Evolutionary conservation across 2,888 invertebrate species (phyloP).

Genomic region (Eupithecia centaureata): DNA sequence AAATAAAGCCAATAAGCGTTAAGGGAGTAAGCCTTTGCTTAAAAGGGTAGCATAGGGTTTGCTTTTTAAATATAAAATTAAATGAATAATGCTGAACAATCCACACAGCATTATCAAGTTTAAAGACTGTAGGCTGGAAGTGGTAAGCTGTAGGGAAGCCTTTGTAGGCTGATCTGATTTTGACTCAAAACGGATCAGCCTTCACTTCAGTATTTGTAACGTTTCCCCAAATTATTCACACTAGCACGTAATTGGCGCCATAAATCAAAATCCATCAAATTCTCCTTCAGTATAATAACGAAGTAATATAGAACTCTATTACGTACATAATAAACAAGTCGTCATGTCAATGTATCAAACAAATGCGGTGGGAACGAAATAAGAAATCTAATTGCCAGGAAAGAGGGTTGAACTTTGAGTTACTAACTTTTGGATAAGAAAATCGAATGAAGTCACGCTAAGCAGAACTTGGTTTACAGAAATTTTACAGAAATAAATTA

Average conservation of each 20-base stretch:
- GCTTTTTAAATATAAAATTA: too few species aligned
- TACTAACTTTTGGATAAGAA: neutral
- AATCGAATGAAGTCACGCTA: neutral
- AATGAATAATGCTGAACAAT: too few species aligned
- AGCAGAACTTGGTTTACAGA: too few species aligned
- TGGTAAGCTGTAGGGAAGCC: neutral
- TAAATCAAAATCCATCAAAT: neutral
- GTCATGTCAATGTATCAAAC: neutral
- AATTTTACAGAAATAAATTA: too few species aligned
- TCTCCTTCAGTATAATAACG: neutral
- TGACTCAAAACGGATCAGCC: too few species aligned
- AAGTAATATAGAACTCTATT: neutral
- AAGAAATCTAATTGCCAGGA: constrained; percentile 1
- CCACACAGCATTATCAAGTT: too few species aligned
- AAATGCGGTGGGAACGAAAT: neutral
- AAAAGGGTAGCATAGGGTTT: neutral
- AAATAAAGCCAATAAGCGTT: constrained; percentile 21
- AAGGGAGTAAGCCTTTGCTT: neutral
- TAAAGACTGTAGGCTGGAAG: neutral
- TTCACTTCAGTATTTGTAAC: too few species aligned
- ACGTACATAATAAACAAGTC: neutral
- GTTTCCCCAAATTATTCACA: too few species aligned
- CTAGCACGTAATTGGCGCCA: too few species aligned
- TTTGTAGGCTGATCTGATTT: too few species aligned
- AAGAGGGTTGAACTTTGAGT: constrained; percentile 1